Evolutionary conservation across 2,888 invertebrate species (phyloP).

Genomic region (Scaptomyza cyrtandrae): DNA sequence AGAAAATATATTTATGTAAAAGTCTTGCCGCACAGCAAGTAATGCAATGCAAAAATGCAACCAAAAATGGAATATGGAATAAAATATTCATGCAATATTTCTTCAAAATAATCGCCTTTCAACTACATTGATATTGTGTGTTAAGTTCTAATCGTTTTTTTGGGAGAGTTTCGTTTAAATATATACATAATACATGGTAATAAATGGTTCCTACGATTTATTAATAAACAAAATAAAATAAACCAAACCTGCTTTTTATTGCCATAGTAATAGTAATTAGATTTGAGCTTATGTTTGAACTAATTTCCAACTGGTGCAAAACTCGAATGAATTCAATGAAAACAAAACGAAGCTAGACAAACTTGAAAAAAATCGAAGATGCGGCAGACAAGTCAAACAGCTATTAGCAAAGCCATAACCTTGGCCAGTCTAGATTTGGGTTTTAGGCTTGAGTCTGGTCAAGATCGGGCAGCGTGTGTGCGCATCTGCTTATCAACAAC

Average conservation of each 20-base stretch:
- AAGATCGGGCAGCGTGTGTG: conserved; percentile 14
- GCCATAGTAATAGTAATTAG: not conserved
- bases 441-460: conserved; percentile 26
- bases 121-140: not conserved
- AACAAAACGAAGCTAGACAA: conserved; percentile 7
- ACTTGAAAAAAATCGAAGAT: conserved; percentile 10
- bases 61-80: too few relatives aligned
- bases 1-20: not conserved
- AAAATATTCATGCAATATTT: not conserved
- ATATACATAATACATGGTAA: not conserved
- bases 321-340: conserved; percentile 2
- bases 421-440: conserved; percentile 21
- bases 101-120: not conserved
- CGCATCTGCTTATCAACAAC: conserved; percentile 12
- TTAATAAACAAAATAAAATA: not conserved
- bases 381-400: conserved; percentile 40
- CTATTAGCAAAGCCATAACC: conserved; percentile 28
- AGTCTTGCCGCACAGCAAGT: not conserved
- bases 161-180: not conserved
- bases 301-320: conserved; percentile 6
- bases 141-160: not conserved
- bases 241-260: not conserved
- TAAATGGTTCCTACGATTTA: too few relatives aligned
- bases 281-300: not conserved
- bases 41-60: not conserved